Evolutionary conservation across 1,140 invertebrate genomes (phyloP), one percentile per base, ranked within the genome.

Genomic region (Zaprionus ornatus): DNA sequence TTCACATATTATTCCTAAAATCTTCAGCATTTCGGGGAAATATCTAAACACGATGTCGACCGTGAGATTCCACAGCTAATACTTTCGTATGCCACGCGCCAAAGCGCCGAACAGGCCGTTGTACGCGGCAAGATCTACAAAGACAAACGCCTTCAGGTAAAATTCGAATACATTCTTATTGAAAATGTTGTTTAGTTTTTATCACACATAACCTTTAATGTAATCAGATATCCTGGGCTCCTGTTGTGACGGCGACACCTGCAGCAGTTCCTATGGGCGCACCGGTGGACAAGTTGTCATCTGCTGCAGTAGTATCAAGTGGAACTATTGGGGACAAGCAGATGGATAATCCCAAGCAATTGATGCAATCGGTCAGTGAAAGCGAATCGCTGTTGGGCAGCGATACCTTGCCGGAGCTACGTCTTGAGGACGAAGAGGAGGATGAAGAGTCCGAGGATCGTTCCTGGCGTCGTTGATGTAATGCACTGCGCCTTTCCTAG

Each of bases 101-200:
- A 91, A n/a, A 92, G 88, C 77, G 92, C 92, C n/a, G 92, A 93
- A 62, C 92, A 93, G 64, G 92, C 92, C n/a, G 80, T 92, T 25
- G 59, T 92, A 42, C 92, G 92, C 29, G 92, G 92, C 29, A 91
- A 91, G 84, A 74, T 85, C 52, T 93, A 92, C 71, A 92, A 93
- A 80, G 92, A 93, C 50, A 93, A 92, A 54, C 85, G 79, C 19
- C 75, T 93, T 50, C 90, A 92, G 77, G 92, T 69, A 1, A 55
- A 32, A 37, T 2, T 0, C 3, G 21, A n/a, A 23, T n/a, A 45
- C 17, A 23, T 35, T 52, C 17, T 19, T 52, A 27, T 0, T 23
- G 1, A 1, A 21, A 13, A 23, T 13, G n/a, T n/a, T 10, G n/a
- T 45, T 5, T n/a, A 45, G 40, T n/a, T 45, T 45, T 45, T 2